Evolutionary conservation across 2,888 invertebrate species (phyloP).

Genomic region (Nezara viridula): DNA sequence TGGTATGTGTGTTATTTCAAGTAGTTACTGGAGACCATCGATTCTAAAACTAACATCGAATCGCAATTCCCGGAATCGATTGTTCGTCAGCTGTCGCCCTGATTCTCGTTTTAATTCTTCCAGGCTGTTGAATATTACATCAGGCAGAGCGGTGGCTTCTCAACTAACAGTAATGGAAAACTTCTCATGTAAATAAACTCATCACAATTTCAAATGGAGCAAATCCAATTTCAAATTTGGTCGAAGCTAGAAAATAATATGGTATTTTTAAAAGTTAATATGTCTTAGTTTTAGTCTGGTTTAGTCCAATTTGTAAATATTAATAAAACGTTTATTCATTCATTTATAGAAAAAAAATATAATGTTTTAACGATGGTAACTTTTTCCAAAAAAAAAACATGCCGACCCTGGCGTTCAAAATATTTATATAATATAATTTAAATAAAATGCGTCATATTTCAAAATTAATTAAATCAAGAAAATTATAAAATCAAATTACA

Average conservation of each 20-base stretch:
- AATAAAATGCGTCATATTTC: no score
- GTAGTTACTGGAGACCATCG: not conserved
- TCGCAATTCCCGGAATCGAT: not conserved
- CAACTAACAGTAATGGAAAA: slow-evolving; percentile 24
- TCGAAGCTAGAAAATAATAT: not conserved
- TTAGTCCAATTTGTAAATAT: no score
- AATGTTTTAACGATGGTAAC: no score
- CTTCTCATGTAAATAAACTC: slow-evolving; percentile 33
- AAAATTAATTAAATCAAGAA: no score
- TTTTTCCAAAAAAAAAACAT: no score
- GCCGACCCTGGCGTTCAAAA: no score
- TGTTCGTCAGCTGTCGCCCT: not conserved
- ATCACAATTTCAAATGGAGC: slow-evolving; percentile 8
- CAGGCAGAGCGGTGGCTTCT: not conserved
- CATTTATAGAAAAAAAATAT: no score
- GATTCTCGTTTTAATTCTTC: slow-evolving; percentile 37
- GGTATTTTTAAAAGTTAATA: not conserved
- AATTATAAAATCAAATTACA: no score
- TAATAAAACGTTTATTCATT: no score
- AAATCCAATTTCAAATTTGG: not conserved
- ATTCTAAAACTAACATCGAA: not conserved
- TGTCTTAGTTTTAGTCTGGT: no score
- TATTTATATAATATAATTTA: no score
- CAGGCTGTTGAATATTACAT: slow-evolving; percentile 33
- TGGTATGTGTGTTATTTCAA: no score